These are phyloP conservation scores for Stomatorhinus ivindoensis DNA, from an alignment of 2,113 vertebrate genomes.

Conservation along the genomic window DNA sequence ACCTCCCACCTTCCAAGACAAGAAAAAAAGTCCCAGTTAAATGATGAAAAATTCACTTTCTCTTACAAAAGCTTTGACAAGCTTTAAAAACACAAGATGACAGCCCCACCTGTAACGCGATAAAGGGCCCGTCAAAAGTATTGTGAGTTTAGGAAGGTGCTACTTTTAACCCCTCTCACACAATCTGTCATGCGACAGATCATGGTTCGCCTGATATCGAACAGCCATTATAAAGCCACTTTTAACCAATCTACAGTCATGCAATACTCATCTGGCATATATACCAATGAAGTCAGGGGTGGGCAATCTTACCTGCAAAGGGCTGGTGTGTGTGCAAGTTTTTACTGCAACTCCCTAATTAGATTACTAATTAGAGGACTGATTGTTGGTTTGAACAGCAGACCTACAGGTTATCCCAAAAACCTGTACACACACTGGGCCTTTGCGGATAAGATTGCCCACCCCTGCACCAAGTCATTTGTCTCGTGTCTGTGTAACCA, in stretches of 20 bases:
- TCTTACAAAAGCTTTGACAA: background rate
- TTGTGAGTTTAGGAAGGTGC: background rate
- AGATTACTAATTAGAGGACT: too few species aligned
- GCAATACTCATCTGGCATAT: background rate
- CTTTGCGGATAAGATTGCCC: too few species aligned
- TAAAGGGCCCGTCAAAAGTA: background rate
- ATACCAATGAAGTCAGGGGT: background rate
- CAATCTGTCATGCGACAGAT: background rate
- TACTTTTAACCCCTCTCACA: background rate
- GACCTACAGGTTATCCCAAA: too few species aligned
- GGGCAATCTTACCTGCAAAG: too few species aligned
- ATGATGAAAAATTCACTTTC: background rate
- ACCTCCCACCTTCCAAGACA: conserved; percentile 75
- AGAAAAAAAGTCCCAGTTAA: background rate
- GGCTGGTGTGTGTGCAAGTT: too few species aligned
- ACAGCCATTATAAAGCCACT: background rate
- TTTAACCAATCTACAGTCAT: background rate
- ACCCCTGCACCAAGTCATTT: background rate
- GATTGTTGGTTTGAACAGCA: too few species aligned
- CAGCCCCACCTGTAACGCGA: background rate
- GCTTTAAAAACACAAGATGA: background rate
- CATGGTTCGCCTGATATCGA: background rate
- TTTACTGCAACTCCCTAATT: too few species aligned
- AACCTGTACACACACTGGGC: too few species aligned
- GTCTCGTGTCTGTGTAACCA: background rate